Base-by-base conservation (phyloP, 37 sponge, comb jelly and placozoan species). In the Agelas oroides region DNA sequence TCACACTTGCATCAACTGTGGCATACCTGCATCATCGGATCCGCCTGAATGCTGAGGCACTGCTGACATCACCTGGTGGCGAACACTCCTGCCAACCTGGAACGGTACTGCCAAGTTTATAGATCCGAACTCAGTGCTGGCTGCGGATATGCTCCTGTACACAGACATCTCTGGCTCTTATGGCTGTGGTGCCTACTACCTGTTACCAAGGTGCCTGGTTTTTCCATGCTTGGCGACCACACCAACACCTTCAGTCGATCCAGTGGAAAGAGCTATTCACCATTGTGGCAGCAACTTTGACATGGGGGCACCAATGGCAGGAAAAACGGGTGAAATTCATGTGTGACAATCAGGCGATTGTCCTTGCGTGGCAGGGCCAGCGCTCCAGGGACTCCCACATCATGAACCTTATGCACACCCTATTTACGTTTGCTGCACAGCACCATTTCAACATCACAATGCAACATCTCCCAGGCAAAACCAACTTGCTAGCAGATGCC, bases 261-360 rank as follows among this genome's bases (percentile, higher is more conserved):
- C 40, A 33, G 27, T 65, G 65, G 67, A n/a, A 78, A 35, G 80
- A 78, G 33, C 68, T 78, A 32, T 65, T 66, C 37, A 41, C 80
- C 67, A 65, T 78, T 23, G 66, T 66, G 25, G 80, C 67, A 38
- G 65, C 76, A 79, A n/a, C n/a, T n/a, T n/a, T n/a, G n/a, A n/a
- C n/a, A 21, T 86, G 87, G 87, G 78, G 79, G 20, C 56, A 69
- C 53, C 57, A 23, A 30, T 53, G 69, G 79, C 21, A 34, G 19
- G 17, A 59, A n/a, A 28, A 37, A 34, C 46, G 36, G 18, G 56
- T 86, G 23, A 27, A 24, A 55, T 78, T 86, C 71, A 21, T 68
- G 41, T 87, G 87, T 46, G 80, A 79, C 65, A 87, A 87, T 59
- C 55, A 46, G 59, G 65, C 88, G 17, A 73, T 87, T 62, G 81